Evolutionary conservation across 2,888 invertebrate genomes (phyloP), one percentile per base, ranked within the genome.

Genomic region (Xanthia togata): DNA sequence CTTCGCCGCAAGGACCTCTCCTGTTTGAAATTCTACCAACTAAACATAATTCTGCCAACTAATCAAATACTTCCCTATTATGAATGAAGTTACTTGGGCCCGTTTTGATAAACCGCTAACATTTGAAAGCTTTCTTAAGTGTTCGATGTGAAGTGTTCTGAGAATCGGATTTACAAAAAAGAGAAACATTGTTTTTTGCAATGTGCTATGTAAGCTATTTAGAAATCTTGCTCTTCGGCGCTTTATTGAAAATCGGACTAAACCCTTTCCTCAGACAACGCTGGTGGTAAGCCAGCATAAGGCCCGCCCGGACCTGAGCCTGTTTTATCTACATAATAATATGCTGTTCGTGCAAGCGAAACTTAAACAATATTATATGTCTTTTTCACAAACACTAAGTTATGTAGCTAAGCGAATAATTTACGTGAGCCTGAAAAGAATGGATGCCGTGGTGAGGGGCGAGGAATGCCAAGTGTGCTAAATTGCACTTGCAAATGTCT

Each of bases 21-120:
- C 64, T 70, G 63, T 78, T 82, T 88, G 79, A 87, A 73, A 78
- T 76, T 81, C 62, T 81, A 76, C 87, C 85, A 85, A 87, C 75
- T 73, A 64, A 75, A 76, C 78, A 78, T 63, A 74, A 83, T 78
- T 85, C n/a, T n/a, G n/a, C n/a, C n/a, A n/a, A n/a, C n/a, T n/a
- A n/a, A n/a, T n/a, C 41, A 63, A 80, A 73, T 78, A 76, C 68
- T 62, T 73, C 62, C 70, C 47, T 72, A 38, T 60, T 62, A 62
- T 64, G 57, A 78, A 64, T 60, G 23, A 55, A 71, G 63, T 71
- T 71, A 73, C 72, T 78, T 79, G 12, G 47, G 26, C 44, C 35
- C n/a, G 35, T 70, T 83, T 65, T 59, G 31, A 41, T 65, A 69
- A 70, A 78, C 53, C 59, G 0, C 53, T 83, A 14, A 62, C 14